Evolutionary conservation across 2,797 vertebrate genomes (phyloP).

Genomic region (Cynopterus sphinx): DNA sequence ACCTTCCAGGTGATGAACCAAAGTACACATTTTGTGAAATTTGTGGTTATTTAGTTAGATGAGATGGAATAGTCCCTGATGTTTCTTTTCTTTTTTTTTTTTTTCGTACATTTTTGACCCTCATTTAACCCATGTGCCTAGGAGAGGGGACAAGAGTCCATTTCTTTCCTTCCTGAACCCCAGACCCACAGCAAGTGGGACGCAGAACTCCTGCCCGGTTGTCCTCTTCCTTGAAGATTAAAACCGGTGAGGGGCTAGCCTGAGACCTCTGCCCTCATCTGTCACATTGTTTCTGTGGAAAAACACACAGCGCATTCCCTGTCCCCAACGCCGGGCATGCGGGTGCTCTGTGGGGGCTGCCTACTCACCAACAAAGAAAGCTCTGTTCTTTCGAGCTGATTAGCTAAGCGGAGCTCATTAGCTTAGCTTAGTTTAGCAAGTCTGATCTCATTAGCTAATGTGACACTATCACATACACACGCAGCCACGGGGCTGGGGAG

Average conservation of each 20-base stretch:
- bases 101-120: neutral
- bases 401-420: conserved; percentile 80
- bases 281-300: neutral
- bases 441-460: conserved; percentile 81
- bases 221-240: neutral
- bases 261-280: neutral
- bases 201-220: fast-evolving
- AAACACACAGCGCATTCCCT: neutral
- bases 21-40: neutral
- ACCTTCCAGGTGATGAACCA: neutral
- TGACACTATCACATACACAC: neutral
- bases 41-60: neutral
- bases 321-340: neutral
- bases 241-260: neutral
- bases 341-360: neutral
- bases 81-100: neutral
- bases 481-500: neutral
- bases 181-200: neutral
- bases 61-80: neutral
- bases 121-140: neutral
- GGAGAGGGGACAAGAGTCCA: neutral
- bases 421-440: conserved; percentile 81
- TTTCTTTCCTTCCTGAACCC: neutral
- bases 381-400: conserved; percentile 45
- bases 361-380: neutral